These are phyloP conservation scores for Papilio gigon DNA, from an alignment of 2,888 invertebrate genomes.

Conservation along the genomic window DNA sequence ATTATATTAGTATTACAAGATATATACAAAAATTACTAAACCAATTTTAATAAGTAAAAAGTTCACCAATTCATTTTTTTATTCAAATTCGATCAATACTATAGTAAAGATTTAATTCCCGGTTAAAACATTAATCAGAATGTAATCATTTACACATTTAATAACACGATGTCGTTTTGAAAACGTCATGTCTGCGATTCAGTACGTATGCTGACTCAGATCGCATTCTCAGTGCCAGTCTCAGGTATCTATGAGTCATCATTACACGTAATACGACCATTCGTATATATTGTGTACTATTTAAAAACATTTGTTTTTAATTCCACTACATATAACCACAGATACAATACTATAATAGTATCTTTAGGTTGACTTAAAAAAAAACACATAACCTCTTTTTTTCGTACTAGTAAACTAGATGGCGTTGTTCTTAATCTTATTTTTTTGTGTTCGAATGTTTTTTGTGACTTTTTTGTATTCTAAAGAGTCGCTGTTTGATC, in stretches of 20 bases:
- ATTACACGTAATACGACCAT: conserved; percentile 15
- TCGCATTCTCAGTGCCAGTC: conserved; percentile 35
- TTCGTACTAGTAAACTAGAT: neutral
- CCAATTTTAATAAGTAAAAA: too few species aligned
- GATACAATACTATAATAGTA: too few species aligned
- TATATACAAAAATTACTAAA: too few species aligned
- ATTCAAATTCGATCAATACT: too few species aligned
- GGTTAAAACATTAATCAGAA: too few species aligned
- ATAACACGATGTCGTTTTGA: neutral
- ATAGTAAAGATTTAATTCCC: too few species aligned
- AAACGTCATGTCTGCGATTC: conserved; percentile 12
- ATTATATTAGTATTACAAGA: too few species aligned
- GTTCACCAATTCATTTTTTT: too few species aligned
- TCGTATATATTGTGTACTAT: neutral
- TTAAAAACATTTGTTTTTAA: neutral
- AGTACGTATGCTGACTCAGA: conserved; percentile 33
- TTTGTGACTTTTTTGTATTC: too few species aligned
- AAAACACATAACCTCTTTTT: too few species aligned
- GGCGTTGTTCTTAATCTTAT: neutral
- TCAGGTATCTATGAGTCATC: conserved; percentile 36
- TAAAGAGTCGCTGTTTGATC: too few species aligned
- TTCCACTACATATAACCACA: neutral
- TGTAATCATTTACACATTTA: neutral
- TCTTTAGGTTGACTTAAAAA: neutral
- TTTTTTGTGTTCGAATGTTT: neutral